phyloP scores from a whole-genome alignment of 1,140 invertebrate genomes.

The Cherax quadricarinatus region DNA sequence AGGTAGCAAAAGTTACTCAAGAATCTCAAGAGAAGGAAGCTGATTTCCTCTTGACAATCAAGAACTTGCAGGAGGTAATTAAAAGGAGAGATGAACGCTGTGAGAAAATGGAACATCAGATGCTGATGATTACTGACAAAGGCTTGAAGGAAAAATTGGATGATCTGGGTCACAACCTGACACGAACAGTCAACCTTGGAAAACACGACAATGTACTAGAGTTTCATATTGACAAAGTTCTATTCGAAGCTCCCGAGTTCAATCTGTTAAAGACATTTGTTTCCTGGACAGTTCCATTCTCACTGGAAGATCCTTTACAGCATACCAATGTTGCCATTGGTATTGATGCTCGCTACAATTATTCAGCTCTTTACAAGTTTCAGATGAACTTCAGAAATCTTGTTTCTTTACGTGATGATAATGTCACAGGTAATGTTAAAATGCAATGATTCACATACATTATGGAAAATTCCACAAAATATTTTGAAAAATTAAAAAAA shows the following conservation, averaged over 20 bases:
- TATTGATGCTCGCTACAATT: slow-evolving; percentile 38
- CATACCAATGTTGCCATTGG: slow-evolving; percentile 62
- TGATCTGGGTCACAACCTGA: slow-evolving; percentile 2
- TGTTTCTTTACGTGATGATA: slow-evolving; percentile 50
- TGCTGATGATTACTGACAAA: slow-evolving; percentile 38
- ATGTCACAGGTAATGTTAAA: slow-evolving; percentile 48
- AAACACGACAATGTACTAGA: slow-evolving; percentile 64
- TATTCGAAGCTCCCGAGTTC: slow-evolving; percentile 42
- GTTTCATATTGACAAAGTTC: slow-evolving; percentile 55
- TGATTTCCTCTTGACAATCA: slow-evolving; percentile 12
- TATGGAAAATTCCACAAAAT: too few relatives aligned
- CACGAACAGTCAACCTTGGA: slow-evolving; percentile 41
- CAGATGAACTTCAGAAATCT: slow-evolving; percentile 59
- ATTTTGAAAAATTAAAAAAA: too few relatives aligned
- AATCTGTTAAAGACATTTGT: slow-evolving; percentile 50
- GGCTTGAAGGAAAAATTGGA: slow-evolving; percentile 34
- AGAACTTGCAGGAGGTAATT: slow-evolving; percentile 37
- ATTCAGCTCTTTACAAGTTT: slow-evolving; percentile 61
- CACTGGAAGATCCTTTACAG: slow-evolving; percentile 60
- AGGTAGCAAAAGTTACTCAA: slow-evolving; percentile 38
- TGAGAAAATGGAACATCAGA: slow-evolving; percentile 53
- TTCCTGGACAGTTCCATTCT: slow-evolving; percentile 65
- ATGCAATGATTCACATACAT: too few relatives aligned
- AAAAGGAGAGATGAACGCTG: slow-evolving; percentile 31
- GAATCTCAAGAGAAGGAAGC: slow-evolving; percentile 40